Conservation (phyloP, 2,113 vertebrate species). For the Arenaria interpres region DNA sequence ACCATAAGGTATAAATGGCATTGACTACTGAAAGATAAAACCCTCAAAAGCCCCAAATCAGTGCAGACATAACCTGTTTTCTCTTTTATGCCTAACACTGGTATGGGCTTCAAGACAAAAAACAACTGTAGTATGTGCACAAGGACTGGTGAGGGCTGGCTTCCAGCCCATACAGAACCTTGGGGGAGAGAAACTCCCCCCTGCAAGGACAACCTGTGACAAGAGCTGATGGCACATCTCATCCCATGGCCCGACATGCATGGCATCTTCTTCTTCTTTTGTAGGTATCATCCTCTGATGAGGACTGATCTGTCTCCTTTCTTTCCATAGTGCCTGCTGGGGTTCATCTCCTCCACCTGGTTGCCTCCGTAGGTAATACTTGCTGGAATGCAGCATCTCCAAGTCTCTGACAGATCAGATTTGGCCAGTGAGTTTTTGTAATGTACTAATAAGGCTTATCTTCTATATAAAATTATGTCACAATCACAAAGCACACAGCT, state of each 20-base stretch:
- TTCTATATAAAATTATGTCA: neutral
- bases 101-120: neutral
- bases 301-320: neutral
- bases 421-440: neutral
- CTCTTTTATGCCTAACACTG: neutral
- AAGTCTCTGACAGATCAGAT: neutral
- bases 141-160: neutral
- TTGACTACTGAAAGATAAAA: neutral
- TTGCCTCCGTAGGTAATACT: neutral
- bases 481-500: neutral
- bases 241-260: accelerated
- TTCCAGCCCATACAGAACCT: neutral
- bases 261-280: neutral
- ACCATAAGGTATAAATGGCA: neutral
- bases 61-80: neutral
- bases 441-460: neutral
- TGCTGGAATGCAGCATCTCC: neutral
- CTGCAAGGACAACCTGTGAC: accelerated
- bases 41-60: neutral
- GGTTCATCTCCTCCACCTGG: neutral
- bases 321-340: neutral
- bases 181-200: neutral
- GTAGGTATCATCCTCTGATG: neutral
- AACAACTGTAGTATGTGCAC: neutral
- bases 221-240: neutral